phyloP scores from a whole-genome alignment of 2,888 invertebrate genomes.

The Limnephilus marmoratus region DNA sequence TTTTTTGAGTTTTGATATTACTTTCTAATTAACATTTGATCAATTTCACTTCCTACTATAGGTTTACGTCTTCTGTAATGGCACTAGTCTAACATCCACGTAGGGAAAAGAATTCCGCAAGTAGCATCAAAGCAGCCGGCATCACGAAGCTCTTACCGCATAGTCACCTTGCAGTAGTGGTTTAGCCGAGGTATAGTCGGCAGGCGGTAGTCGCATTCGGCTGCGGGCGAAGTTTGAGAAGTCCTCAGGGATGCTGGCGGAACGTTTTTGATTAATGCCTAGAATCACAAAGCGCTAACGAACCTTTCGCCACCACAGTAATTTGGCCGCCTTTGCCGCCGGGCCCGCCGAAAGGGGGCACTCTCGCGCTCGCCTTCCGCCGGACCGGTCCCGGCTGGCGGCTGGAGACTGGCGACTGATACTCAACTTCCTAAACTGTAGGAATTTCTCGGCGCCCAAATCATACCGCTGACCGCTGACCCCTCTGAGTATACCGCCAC shows the following conservation, averaged over 20 bases:
- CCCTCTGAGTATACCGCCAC: not conserved
- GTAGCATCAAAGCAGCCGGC: not conserved
- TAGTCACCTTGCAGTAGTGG: not conserved
- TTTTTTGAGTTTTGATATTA: no score
- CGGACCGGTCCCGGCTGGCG: not conserved
- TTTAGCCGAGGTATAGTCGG: not conserved
- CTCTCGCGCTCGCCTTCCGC: not conserved
- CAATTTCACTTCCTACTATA: no score
- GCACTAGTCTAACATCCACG: not conserved
- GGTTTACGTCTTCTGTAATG: no score
- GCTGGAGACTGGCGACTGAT: not conserved
- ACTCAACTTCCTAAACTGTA: not conserved
- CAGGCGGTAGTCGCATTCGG: conserved; percentile 4
- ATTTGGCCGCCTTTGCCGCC: conserved; percentile 46
- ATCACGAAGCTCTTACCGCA: not conserved
- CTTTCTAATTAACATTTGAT: no score
- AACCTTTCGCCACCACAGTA: conserved; percentile 45
- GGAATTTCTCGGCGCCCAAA: not conserved
- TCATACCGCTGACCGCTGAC: not conserved
- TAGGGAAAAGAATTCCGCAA: no score
- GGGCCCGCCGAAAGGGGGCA: not conserved
- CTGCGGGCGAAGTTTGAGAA: conserved; percentile 42
- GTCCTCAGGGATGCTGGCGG: conserved; percentile 27
- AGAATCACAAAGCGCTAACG: conserved; percentile 56
- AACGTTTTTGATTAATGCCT: conserved; percentile 54